These are phyloP conservation scores for Latheticus oryzae DNA, from an alignment of 2,888 invertebrate genomes.

Conservation along the genomic window DNA sequence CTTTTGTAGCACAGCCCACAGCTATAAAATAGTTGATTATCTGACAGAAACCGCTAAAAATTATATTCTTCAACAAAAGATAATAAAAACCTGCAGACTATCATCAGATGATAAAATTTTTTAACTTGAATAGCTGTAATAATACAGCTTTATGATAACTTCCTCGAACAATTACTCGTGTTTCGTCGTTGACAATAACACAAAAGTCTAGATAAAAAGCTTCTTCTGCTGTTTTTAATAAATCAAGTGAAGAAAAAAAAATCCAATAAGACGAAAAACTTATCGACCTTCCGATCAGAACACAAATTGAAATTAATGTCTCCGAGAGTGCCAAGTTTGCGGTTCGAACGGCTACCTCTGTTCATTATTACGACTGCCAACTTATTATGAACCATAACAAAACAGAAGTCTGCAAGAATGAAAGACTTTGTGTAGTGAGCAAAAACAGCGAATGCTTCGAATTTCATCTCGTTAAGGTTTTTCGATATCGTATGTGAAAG, in stretches of 20 bases:
- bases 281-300: constrained; percentile 33
- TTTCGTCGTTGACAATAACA: neutral
- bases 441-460: constrained; percentile 1
- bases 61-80: neutral
- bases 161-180: constrained; percentile 6
- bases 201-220: constrained; percentile 17
- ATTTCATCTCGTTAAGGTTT: constrained; percentile 18
- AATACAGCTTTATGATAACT: too few species aligned
- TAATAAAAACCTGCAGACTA: neutral
- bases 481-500: constrained; percentile 1
- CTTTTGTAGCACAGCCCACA: too few species aligned
- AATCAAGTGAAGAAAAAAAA: constrained; percentile 30
- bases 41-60: neutral
- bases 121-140: too few species aligned
- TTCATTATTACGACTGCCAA: constrained; percentile 18
- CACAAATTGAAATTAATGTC: constrained; percentile 40
- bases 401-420: constrained; percentile 10
- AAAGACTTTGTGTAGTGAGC: constrained; percentile 1
- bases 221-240: constrained; percentile 35
- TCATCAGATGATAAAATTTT: too few species aligned
- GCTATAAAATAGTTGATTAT: too few species aligned
- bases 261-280: constrained; percentile 29
- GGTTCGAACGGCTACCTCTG: constrained; percentile 35
- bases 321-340: constrained; percentile 37
- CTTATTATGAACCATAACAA: constrained; percentile 22